Evolutionary conservation across 2,797 vertebrate species (phyloP).

Genomic region (Onychomys torridus): DNA sequence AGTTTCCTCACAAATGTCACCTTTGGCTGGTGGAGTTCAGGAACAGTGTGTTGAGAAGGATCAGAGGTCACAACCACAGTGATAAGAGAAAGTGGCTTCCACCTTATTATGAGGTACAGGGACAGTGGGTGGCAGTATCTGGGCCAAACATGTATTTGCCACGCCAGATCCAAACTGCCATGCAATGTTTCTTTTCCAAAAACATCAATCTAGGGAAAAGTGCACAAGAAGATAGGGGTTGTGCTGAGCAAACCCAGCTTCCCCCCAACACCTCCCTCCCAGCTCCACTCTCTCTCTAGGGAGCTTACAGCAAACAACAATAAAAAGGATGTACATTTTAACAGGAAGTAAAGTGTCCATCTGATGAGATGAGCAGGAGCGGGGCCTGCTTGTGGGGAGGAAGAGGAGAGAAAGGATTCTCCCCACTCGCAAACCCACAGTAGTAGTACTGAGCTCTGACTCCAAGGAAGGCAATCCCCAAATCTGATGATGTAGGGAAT

Average conservation of each 20-base stretch:
- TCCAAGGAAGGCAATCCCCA: not conserved
- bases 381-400: not conserved
- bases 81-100: not conserved
- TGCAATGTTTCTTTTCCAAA: not conserved
- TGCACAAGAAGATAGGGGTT: not conserved
- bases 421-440: fast-evolving
- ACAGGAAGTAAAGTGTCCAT: not conserved
- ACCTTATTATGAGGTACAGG: not conserved
- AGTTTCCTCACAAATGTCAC: not conserved
- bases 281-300: not conserved
- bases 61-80: not conserved
- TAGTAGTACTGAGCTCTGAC: not conserved
- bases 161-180: not conserved
- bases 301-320: not conserved
- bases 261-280: too few species aligned
- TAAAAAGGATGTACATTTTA: not conserved
- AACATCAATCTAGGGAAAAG: not conserved
- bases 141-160: not conserved
- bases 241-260: not conserved
- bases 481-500: not conserved
- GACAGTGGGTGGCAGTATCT: too few species aligned
- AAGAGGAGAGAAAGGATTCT: not conserved
- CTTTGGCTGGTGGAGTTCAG: not conserved
- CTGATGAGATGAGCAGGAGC: not conserved
- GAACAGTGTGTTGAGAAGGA: fast-evolving